These are phyloP conservation scores for Pollenia amentaria DNA, from an alignment of 2,888 invertebrate genomes.

Conservation along the genomic window DNA sequence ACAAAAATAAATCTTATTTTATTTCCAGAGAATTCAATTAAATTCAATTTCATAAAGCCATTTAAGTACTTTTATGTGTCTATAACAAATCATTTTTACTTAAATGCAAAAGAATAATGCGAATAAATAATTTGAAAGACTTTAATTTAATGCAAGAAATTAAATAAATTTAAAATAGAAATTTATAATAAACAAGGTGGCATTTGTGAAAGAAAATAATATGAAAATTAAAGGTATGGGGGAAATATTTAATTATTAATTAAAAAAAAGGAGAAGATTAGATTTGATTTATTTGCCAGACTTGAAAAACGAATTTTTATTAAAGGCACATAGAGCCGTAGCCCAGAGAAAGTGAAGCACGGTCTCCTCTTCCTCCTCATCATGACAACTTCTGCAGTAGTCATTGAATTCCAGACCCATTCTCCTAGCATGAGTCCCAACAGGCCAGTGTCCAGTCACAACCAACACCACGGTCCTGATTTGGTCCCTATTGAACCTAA, in stretches of 20 bases:
- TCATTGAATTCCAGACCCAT: too few species aligned
- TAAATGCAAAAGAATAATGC: conserved; percentile 29
- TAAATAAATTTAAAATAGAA: conserved; percentile 14
- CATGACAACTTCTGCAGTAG: too few species aligned
- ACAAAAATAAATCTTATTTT: conserved; percentile 69
- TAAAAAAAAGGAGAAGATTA: background rate
- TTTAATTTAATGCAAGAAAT: conserved; percentile 8
- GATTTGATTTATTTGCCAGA: too few species aligned
- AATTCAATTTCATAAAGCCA: conserved; percentile 68
- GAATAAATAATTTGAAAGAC: conserved; percentile 25
- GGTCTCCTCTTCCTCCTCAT: too few species aligned
- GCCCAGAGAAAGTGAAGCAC: too few species aligned
- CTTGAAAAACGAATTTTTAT: too few species aligned
- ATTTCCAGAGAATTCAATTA: conserved; percentile 68
- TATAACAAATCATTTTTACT: conserved; percentile 36
- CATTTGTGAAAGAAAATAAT: background rate
- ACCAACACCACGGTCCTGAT: too few species aligned
- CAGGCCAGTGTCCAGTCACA: too few species aligned
- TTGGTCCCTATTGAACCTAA: too few species aligned
- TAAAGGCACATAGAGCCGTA: too few species aligned
- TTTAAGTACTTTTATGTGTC: conserved; percentile 24
- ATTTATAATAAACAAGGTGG: background rate
- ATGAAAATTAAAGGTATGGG: background rate
- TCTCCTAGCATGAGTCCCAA: too few species aligned
- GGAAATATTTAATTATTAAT: background rate